Evolutionary conservation across 2,888 invertebrate genomes (phyloP), one percentile per base, ranked within the genome.

Genomic region (Leptura quadrifasciata): DNA sequence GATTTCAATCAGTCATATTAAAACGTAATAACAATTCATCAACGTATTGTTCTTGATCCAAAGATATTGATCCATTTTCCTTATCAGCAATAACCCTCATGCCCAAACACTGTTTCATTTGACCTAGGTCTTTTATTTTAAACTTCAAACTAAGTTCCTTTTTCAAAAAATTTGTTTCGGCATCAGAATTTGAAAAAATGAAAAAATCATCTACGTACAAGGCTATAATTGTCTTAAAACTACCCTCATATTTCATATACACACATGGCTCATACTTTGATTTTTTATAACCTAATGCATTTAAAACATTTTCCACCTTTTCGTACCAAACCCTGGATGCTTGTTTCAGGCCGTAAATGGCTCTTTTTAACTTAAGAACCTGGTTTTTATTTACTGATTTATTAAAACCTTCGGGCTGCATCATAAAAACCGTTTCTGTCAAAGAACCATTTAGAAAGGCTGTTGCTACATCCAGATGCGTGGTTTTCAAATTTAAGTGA

Each of bases 151-250:
- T n/a, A n/a, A n/a, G n/a, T n/a, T n/a, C n/a, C n/a, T n/a, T n/a
- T 73, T 78, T 79, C 3, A 79, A 68, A 64, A 18, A 54, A 68
- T 52, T 58, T 69, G 76, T 75, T 75, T 70, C 71, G 55, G n/a
- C n/a, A n/a, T n/a, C 18, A 69, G 61, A 20, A 58, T 79, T 81
- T 12, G 76, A 78, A 78, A 83, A 80, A 65, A 82, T 74, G 65
- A 81, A 80, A 69, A 82, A 83, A 77, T 83, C 80, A 39, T 80
- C 81, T 21, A 81, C 79, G 79, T 80, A 81, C n/a, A 82, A 58
- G 8, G 80, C 79, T 69, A 83, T 65, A 47, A 80, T 74, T n/a
- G 79, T 80, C 57, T 39, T 65, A 47, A 20, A 47, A 24, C 52
- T 21, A 65, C 20, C 24, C 21, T 65, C 21, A 21, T 10, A 27